Conservation (phyloP, 2,797 vertebrate genomes). For the Clarias fuscus region DNA sequence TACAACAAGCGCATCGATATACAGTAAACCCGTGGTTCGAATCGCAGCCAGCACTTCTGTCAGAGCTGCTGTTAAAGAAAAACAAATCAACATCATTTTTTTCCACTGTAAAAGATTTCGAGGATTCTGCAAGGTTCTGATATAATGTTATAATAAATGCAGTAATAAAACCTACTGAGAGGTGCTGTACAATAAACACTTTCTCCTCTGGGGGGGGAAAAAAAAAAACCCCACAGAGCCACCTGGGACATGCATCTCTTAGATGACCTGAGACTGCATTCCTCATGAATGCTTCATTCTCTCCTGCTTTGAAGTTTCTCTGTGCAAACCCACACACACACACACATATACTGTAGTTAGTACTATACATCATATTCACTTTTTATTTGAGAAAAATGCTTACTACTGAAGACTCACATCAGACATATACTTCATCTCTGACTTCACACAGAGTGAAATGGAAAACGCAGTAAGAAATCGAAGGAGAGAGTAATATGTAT, state of each 20-base stretch:
- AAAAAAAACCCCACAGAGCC: not conserved
- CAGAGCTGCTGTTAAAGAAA: not conserved
- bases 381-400: conserved; percentile 9
- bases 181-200: not conserved
- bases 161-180: conserved; percentile 15
- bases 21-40: not conserved
- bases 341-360: conserved; percentile 1
- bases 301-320: conserved; percentile 6
- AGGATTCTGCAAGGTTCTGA: not conserved
- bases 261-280: conserved; percentile 40
- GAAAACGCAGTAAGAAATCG: not conserved
- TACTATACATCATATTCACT: not conserved
- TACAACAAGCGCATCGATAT: not conserved
- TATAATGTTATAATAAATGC: conserved; percentile 17
- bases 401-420: not conserved
- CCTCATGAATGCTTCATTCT: not conserved
- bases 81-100: not conserved
- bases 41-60: not conserved
- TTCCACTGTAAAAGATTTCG: not conserved
- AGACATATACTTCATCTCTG: not conserved
- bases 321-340: not conserved
- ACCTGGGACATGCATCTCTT: conserved; percentile 16
- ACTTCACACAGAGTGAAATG: not conserved
- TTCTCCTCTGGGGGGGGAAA: not conserved
- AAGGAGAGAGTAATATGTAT: conserved; percentile 1